Evolutionary conservation across 2,888 invertebrate species (phyloP), one percentile per base, ranked within the genome.

Genomic region (Timema podura): DNA sequence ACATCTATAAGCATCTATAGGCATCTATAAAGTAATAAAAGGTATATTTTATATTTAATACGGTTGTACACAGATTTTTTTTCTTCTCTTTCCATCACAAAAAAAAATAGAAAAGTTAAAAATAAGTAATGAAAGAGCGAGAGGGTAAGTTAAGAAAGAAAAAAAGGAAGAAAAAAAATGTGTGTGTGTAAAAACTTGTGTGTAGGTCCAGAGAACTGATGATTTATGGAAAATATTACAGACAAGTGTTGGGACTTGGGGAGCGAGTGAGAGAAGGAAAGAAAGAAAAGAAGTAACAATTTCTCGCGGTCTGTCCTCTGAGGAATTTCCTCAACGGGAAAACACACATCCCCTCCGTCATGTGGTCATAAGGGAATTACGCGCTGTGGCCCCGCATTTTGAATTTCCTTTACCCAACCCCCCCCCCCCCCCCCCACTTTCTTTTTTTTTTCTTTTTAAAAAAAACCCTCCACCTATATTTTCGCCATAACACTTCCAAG

Each of bases 211-310:
- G 30, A 6, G 61, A 67, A 45, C 30, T n/a, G 81, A 82, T 82
- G 82, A 82, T 82, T 82, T 82, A 82, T 82, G 82, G 81, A 82
- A 82, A 82, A 82, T 83, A 81, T 82, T 82, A 81, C 81, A 67
- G 73, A 71, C 71, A 73, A 73, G 73, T 71, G 70, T 68, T 66
- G 71, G 68, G 61, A 66, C 66, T 54, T 59, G 64, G 64, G 70
- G 61, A 61, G 13, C 61, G 7, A 11, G 16, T 9, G 61, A 45
- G 61, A 45, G 61, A n/a, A 45, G 6, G 44, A 61, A 45, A 45
- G 61, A 45, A 13, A 45, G 13, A 45, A 44, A 45, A 61, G 45
- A 61, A 44, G 61, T 61, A 61, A 61, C 61, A 61, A 61, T 61
- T 61, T 61, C 61, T 61, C 61, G 44, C 61, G 61, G 61, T 45